Base-by-base conservation (phyloP, 2,113 vertebrate genomes). In the Paradoxurus hermaphroditus region DNA sequence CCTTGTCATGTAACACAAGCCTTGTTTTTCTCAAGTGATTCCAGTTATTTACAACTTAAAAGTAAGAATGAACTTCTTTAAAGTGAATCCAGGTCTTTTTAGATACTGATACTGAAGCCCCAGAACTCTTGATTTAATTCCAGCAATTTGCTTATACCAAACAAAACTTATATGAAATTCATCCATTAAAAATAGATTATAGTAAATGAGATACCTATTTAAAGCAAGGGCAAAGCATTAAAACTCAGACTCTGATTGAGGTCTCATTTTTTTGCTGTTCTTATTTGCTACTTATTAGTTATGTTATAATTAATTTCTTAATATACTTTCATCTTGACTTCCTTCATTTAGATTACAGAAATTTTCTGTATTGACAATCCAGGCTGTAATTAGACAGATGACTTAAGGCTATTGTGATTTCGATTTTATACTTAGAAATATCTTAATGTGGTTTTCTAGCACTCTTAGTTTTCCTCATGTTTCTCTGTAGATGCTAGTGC, bases 21-120 rank as follows among this genome's bases (percentile, higher is more conserved):
- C 94, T 92, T 93, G 31, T 78, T 92, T 94, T 90, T 89, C 59
- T 91, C 27, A 36, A 10, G 29, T 65, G 70, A 86, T 29, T 95
- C 4, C 46, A 56, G 46, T 3, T 77, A 95, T 73, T 95, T 87
- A 62, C 41, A 95, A 31, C 49, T 94, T 94, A 82, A 67, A 95
- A 97, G 67, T 39, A 73, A 90, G n/a, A 68, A 31, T 82, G 53
- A 86, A 25, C 44, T 94, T 93, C 36, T 82, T 51, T 86, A 82
- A 97, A 63, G 68, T 90, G 36, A 21, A 78, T 87, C 41, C 53
- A 75, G 9, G n/a, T 95, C 18, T 96, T 49, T 67, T 92, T 44
- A 92, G n/a, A 81, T 83, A 56, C 21, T 90, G 49, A 92, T 63
- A 88, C 25, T 56, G 6, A 92, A 18, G 36, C 27, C 25, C 68